Base-by-base conservation (phyloP, 92 coral and sea anemone genomes). In the Chrysogorgia sp. region DNA sequence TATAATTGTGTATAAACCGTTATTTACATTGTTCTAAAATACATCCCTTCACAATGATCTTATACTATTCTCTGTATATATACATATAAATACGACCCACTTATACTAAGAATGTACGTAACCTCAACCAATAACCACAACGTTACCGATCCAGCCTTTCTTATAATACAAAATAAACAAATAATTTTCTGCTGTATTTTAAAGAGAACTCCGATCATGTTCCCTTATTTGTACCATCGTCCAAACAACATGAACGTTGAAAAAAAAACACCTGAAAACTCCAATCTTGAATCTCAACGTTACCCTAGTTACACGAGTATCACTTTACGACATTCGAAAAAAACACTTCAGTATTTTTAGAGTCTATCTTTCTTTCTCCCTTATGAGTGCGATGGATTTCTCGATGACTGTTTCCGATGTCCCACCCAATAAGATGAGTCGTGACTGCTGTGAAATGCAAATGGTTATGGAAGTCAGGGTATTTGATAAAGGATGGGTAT, bases 311-410 rank as follows among this genome's bases (percentile, higher is more conserved):
- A 29, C 22, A 21, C 0, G 3, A 13, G 69, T 20, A 4, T 45
- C 13, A 17, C 22, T 71, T 48, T 13, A 14, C 17, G 62, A 29
- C 20, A 40, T 43, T 22, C 20, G 35, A 26, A 56, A 35, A 72
- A 35, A 56, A 41, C 43, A 72, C 79, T 72, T 49, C 41, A 22
- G 65, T 72, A 72, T 72, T 72, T 72, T 72, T 72, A 72, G 79
- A 43, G 79, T 52, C 3, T n/a, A 40, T 53, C 78, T 71, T 71
- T 55, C 63, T 29, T 58, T 71, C 76, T 70, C 33, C 40, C 34
- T 20, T 17, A 12, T 34, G 30, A 64, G 17, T 72, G 64, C 79
- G 31, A 10, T 7, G n/a, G n/a, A n/a, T 9, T 7, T 8, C 30
- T 43, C 37, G 47, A 69, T 29, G 25, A 55, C 79, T n/a, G n/a